These are phyloP conservation scores for Gnathochromis pfefferi DNA, from an alignment of 2,113 vertebrate genomes.

Conservation along the genomic window DNA sequence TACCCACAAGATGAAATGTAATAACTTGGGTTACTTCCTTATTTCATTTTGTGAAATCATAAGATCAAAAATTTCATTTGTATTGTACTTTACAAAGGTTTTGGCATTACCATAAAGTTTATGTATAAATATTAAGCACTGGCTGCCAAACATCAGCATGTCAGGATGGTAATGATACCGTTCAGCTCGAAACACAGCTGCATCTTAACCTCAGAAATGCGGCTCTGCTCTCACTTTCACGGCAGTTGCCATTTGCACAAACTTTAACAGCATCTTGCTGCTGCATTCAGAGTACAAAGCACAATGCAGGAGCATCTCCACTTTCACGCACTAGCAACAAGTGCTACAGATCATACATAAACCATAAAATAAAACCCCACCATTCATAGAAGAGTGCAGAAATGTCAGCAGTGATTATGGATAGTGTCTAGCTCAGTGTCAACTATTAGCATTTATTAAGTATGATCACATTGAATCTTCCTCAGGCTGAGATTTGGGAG, in stretches of 20 bases:
- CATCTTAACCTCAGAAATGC: not conserved
- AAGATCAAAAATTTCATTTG: not conserved
- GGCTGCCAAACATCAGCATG: not conserved
- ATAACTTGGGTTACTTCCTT: not conserved
- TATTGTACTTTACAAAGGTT: not conserved
- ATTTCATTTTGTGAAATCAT: not conserved
- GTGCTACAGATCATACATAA: not conserved
- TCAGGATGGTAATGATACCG: not conserved
- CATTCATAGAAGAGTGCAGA: not conserved
- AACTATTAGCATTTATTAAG: not conserved
- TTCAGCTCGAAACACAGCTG: not conserved
- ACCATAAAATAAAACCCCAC: not conserved
- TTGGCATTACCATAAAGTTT: not conserved
- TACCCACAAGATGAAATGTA: not conserved
- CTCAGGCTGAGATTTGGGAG: not conserved
- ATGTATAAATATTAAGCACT: not conserved
- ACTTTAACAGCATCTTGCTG: not conserved
- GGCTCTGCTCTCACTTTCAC: not conserved
- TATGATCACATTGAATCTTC: not conserved
- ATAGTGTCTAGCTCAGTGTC: not conserved
- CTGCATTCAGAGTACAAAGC: not conserved
- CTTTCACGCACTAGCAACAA: not conserved
- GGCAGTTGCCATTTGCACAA: not conserved
- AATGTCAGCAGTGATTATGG: not conserved
- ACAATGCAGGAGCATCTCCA: not conserved